phyloP scores from a whole-genome alignment of 2,113 vertebrate genomes.

The Ornithorhynchus anatinus region DNA sequence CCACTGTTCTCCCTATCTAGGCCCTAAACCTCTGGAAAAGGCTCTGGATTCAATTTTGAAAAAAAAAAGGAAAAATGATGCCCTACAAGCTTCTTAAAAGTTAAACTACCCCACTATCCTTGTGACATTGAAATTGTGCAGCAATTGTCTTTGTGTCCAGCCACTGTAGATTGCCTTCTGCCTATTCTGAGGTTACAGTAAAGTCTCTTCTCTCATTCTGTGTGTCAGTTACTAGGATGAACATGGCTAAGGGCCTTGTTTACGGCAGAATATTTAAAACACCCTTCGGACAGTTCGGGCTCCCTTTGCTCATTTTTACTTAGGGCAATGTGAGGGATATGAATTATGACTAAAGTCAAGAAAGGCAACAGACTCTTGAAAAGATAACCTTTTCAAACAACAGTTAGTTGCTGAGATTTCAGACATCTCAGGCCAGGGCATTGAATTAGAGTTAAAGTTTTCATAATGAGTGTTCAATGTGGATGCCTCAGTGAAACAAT shows the following conservation, averaged over 20 bases:
- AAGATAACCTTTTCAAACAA: background rate
- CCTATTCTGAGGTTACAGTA: background rate
- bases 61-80: too few relatives aligned
- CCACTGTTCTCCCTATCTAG: too few relatives aligned
- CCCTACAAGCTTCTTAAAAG: too few relatives aligned
- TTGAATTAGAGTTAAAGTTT: background rate
- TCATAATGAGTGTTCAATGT: background rate
- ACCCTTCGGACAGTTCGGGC: background rate
- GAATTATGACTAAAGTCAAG: background rate
- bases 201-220: background rate
- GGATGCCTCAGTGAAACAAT: background rate
- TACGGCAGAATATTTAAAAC: background rate
- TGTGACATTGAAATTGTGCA: too few relatives aligned
- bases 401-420: background rate
- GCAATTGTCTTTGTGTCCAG: too few relatives aligned
- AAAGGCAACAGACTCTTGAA: fast-evolving
- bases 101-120: too few relatives aligned
- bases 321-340: background rate
- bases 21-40: too few relatives aligned
- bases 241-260: background rate
- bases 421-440: background rate
- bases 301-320: background rate
- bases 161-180: too few relatives aligned
- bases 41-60: too few relatives aligned
- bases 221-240: background rate